These are phyloP conservation scores for Falco berigora DNA, from an alignment of 2,797 vertebrate genomes.

Conservation along the genomic window DNA sequence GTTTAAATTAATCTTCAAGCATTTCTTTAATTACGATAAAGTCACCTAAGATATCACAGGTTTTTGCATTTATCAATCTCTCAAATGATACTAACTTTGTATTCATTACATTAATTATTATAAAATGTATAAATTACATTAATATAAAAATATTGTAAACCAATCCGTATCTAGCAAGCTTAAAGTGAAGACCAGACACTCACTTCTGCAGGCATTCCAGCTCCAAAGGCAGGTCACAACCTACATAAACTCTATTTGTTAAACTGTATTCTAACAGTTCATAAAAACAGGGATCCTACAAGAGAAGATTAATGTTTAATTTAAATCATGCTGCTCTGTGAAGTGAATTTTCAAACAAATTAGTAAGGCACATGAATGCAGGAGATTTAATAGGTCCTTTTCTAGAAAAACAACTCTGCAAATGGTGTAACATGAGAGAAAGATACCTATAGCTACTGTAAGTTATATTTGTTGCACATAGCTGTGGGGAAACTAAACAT, in stretches of 20 bases:
- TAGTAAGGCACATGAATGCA: neutral
- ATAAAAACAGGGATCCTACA: constrained; percentile 87
- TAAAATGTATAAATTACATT: too few species aligned
- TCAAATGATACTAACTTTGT: neutral
- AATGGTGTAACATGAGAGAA: neutral
- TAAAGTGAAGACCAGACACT: constrained; percentile 7
- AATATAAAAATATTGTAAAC: neutral
- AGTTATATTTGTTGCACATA: neutral
- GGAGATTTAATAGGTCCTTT: neutral
- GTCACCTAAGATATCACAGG: neutral
- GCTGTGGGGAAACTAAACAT: neutral
- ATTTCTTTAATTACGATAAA: neutral
- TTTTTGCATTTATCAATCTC: neutral
- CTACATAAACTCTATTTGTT: constrained; percentile 81
- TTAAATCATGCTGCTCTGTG: neutral
- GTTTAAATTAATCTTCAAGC: neutral
- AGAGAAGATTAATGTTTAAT: neutral
- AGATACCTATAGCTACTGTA: neutral
- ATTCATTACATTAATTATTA: too few species aligned
- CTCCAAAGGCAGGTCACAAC: constrained; percentile 84
- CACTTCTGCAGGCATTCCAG: constrained; percentile 73
- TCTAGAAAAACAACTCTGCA: neutral
- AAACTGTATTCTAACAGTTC: constrained; percentile 85
- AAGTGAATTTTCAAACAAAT: neutral
- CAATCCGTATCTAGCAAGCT: neutral